Evolutionary conservation across 2,113 vertebrate species (phyloP), one percentile per base, ranked within the genome.

Genomic region (Odontophorus gujanensis): DNA sequence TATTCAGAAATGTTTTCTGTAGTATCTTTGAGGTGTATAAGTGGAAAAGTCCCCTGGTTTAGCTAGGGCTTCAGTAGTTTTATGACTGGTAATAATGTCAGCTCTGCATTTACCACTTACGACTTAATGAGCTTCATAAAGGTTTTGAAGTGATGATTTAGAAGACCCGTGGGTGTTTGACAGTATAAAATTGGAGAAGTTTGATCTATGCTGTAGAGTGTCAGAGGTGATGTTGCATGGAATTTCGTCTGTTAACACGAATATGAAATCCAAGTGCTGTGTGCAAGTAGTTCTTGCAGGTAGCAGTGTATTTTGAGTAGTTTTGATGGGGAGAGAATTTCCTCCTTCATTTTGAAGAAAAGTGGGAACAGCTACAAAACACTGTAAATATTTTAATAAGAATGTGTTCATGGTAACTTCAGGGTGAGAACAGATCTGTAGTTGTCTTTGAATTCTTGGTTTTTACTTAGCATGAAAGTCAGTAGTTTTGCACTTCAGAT

Each of bases 401-500:
- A 59, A 45, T 3, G 0, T n/a, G 5, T 24, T 83, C 26, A 12
- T 3, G 3, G 57, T 12, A 57, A 43, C 38, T 55, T 51, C 0
- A 69, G 57, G 2, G 2, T 75, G 57, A 92, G 58, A 66, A 11
- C 50, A 66, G 48, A 18, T 22, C 75, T 85, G 40, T 30, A 74
- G 62, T 30, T 61, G 34, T 19, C 45, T 69, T 59, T 93, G 34
- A 92, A 14, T 38, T 89, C 80, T 87, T 48, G 22, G 40, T 73
- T 91, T 57, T 67, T 85, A 21, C 63, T 36, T 45, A 85, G 25
- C 38, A 74, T 62, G 51, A 45, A 12, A 86, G 28, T 74, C 47
- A 47, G 17, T 47, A 2, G 19, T 73, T 93, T 85, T 89, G 62
- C 53, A 90, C 73, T 92, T 87, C 72, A 62, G 53, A 66, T 58